Conservation (phyloP, 1,140 invertebrate species). For the Chelonus insularis region DNA sequence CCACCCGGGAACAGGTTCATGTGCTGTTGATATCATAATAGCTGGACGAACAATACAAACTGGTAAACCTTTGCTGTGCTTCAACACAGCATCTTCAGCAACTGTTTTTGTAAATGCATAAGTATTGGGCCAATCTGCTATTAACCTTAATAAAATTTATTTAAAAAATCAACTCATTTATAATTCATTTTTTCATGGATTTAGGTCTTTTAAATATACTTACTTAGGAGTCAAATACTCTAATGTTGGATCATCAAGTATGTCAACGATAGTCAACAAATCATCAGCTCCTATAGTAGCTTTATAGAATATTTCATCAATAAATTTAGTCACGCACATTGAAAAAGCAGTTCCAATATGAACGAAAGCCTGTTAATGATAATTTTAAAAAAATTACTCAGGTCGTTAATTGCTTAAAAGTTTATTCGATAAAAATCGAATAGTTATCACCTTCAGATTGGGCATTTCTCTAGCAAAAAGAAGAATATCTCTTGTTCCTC, state of each 20-base stretch:
- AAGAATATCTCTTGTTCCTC: slow-evolving; percentile 65
- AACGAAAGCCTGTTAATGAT: slow-evolving; percentile 44
- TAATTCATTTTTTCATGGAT: no score
- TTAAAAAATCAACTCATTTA: no score
- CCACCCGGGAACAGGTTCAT: slow-evolving; percentile 77
- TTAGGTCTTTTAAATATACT: no score
- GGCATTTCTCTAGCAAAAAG: slow-evolving; percentile 67
- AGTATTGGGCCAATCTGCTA: slow-evolving; percentile 81
- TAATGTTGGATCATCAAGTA: slow-evolving; percentile 50
- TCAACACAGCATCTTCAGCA: slow-evolving; percentile 73
- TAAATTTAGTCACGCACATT: slow-evolving; percentile 64
- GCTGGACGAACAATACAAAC: slow-evolving; percentile 73
- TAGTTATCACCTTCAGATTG: slow-evolving; percentile 64
- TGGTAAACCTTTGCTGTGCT: slow-evolving; percentile 71
- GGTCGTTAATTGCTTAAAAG: not conserved
- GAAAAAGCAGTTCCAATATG: slow-evolving; percentile 72
- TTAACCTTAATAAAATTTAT: slow-evolving; percentile 62
- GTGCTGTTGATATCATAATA: slow-evolving; percentile 75
- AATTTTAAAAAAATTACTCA: not conserved
- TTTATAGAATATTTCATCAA: slow-evolving; percentile 66
- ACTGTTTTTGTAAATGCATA: slow-evolving; percentile 85
- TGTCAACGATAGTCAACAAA: slow-evolving; percentile 52
- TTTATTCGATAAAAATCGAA: no score
- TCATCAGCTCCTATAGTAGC: slow-evolving; percentile 55
- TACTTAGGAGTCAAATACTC: slow-evolving; percentile 54